phyloP scores from a whole-genome alignment of 2,797 vertebrate genomes.

The Valencia hispanica region DNA sequence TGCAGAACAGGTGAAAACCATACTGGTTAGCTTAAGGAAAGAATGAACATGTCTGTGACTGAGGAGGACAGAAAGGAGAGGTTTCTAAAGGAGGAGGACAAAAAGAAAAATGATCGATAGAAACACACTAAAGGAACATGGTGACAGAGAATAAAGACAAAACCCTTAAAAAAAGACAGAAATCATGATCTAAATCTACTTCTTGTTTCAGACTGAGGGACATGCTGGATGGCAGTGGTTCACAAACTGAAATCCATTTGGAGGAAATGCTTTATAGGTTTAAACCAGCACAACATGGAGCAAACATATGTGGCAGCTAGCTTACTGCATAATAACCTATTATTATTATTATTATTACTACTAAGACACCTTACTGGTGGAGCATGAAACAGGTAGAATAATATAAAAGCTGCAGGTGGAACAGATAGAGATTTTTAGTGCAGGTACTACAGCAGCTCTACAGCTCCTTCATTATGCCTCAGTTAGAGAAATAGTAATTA shows the following conservation, averaged over 20 bases:
- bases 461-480: too few relatives aligned
- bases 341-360: too few relatives aligned
- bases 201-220: conserved; percentile 22
- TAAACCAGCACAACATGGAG: too few relatives aligned
- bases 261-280: not conserved
- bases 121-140: not conserved
- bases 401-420: too few relatives aligned
- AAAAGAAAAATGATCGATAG: not conserved
- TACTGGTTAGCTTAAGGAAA: conserved; percentile 46
- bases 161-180: conserved; percentile 65
- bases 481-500: too few relatives aligned
- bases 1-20: conserved; percentile 9
- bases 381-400: too few relatives aligned
- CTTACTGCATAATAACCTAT: too few relatives aligned
- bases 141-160: conserved; percentile 10
- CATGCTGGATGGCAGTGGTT: conserved; percentile 24
- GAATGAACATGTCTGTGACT: conserved; percentile 52
- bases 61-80: conserved; percentile 13
- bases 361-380: too few relatives aligned
- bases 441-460: too few relatives aligned
- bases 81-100: conserved; percentile 67
- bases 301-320: too few relatives aligned
- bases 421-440: too few relatives aligned
- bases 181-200: conserved; percentile 23
- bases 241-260: not conserved